These are phyloP conservation scores for Spisula solida DNA, from an alignment of 2,888 invertebrate genomes.

Conservation along the genomic window DNA sequence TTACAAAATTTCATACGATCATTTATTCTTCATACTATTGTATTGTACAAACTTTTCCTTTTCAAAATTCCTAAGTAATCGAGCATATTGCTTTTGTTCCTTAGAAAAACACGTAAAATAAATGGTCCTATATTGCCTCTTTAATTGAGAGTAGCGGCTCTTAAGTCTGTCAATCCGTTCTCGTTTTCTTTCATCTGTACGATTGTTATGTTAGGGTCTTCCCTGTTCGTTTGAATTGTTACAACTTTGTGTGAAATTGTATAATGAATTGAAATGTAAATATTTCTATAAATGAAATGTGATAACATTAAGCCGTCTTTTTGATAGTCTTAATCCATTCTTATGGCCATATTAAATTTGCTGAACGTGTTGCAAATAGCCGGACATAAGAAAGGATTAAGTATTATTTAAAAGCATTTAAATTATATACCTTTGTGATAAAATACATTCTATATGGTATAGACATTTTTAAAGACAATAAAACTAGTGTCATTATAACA, in stretches of 20 bases:
- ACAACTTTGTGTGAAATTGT: slow-evolving; percentile 40
- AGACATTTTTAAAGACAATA: neutral
- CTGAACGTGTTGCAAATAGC: slow-evolving; percentile 46
- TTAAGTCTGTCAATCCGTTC: neutral
- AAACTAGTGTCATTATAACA: neutral
- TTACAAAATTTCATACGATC: neutral
- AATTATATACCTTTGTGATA: slow-evolving; percentile 39
- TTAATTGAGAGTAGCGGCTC: neutral
- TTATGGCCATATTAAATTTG: slow-evolving; percentile 42
- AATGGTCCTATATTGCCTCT: neutral
- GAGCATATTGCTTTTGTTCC: neutral
- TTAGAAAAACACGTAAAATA: neutral
- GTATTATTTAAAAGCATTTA: slow-evolving; percentile 53
- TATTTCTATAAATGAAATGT: slow-evolving; percentile 51
- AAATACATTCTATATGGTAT: slow-evolving; percentile 1
- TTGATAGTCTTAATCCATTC: slow-evolving; percentile 52
- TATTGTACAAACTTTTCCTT: neutral
- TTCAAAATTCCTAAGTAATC: neutral
- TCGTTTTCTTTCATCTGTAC: neutral
- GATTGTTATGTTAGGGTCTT: slow-evolving; percentile 7
- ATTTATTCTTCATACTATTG: slow-evolving; percentile 3
- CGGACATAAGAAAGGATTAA: slow-evolving; percentile 43
- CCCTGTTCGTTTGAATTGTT: slow-evolving; percentile 9
- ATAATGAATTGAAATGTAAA: slow-evolving; percentile 41
- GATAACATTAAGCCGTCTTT: slow-evolving; percentile 28